Conservation (phyloP, 2,888 invertebrate genomes). For the Pegoplata infirma region DNA sequence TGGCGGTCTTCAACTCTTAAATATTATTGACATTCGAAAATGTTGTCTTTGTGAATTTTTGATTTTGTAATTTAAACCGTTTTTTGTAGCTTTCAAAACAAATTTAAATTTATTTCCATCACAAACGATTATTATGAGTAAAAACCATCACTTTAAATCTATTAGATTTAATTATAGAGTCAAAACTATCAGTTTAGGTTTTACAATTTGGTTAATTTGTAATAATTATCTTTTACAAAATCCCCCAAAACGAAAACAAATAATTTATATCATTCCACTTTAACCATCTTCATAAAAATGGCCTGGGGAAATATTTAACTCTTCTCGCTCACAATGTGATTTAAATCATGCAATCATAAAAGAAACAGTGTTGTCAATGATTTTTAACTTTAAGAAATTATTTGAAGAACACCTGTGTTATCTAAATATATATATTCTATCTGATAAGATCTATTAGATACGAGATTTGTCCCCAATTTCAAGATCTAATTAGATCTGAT, state of each 20-base stretch:
- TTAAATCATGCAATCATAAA: slow-evolving; percentile 50
- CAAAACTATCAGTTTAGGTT: slow-evolving; percentile 42
- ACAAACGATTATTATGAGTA: not conserved
- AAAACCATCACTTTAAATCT: slow-evolving; percentile 47
- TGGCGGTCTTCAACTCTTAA: slow-evolving; percentile 14
- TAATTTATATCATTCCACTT: slow-evolving; percentile 47
- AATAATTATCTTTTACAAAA: slow-evolving; percentile 58
- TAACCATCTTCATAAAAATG: slow-evolving; percentile 16
- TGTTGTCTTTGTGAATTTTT: slow-evolving; percentile 7
- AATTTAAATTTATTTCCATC: not conserved
- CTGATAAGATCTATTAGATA: too few relatives aligned
- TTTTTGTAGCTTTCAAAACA: not conserved
- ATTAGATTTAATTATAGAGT: slow-evolving; percentile 56
- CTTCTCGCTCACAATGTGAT: slow-evolving; percentile 35
- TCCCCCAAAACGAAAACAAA: slow-evolving; percentile 26
- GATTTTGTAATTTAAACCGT: too few relatives aligned
- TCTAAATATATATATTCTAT: too few relatives aligned
- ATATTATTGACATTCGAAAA: slow-evolving; percentile 13
- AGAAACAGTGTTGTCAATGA: slow-evolving; percentile 41
- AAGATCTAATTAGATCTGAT: too few relatives aligned
- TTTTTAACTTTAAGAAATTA: too few relatives aligned
- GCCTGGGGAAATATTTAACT: slow-evolving; percentile 33
- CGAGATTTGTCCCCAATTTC: too few relatives aligned
- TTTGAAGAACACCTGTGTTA: too few relatives aligned
- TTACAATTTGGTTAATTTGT: slow-evolving; percentile 59